These are phyloP conservation scores for Agapornis canus DNA, from an alignment of 2,797 vertebrate species.

Conservation along the genomic window DNA sequence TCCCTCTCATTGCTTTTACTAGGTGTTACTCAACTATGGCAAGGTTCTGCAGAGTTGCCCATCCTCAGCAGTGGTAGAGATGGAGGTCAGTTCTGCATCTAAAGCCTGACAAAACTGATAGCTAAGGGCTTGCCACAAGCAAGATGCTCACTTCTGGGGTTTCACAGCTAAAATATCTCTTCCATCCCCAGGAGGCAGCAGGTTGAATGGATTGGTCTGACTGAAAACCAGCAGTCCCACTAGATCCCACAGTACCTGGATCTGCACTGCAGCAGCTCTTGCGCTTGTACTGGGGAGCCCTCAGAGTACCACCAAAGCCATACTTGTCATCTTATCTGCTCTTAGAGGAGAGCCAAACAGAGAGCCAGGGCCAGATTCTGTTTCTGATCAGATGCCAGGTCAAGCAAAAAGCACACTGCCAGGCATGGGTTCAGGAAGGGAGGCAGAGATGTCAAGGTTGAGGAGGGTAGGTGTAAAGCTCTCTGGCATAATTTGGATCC, in stretches of 20 bases:
- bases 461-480: not conserved
- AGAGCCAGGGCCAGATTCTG: not conserved
- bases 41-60: accelerated
- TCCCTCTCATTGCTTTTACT: not conserved
- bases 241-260: no score
- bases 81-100: not conserved
- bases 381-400: not conserved
- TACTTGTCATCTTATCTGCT: accelerated
- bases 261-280: not conserved
- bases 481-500: not conserved
- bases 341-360: not conserved
- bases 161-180: not conserved
- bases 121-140: not conserved
- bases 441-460: accelerated
- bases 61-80: not conserved
- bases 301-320: not conserved
- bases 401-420: not conserved
- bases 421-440: not conserved
- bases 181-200: not conserved
- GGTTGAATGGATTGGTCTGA: not conserved
- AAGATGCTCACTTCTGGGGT: not conserved
- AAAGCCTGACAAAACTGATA: not conserved
- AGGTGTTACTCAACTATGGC: accelerated
- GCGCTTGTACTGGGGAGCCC: not conserved
- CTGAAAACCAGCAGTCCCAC: not conserved